Conservation (phyloP, 2,113 vertebrate species). For the Edolisoma coerulescens region DNA sequence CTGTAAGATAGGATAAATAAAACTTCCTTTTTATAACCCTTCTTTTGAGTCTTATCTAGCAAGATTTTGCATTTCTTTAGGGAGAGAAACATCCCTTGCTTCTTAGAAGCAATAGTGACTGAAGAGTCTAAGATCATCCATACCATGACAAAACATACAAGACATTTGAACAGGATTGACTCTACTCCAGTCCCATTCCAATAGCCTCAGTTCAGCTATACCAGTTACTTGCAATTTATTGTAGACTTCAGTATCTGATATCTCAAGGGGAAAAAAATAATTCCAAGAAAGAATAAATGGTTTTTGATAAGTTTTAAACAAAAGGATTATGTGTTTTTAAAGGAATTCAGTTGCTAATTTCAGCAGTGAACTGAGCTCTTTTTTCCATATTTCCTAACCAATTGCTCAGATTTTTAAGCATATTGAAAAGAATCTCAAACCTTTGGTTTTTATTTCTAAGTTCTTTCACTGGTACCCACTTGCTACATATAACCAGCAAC, state of each 20-base stretch:
- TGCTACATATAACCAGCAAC: background rate
- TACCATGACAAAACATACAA: background rate
- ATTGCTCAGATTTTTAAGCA: background rate
- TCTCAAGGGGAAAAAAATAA: background rate
- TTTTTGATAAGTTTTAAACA: background rate
- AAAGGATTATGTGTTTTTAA: background rate
- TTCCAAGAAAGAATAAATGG: background rate
- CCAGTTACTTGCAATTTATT: background rate
- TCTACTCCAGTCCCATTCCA: background rate
- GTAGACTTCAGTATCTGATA: background rate
- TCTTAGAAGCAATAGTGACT: background rate
- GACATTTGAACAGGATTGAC: background rate
- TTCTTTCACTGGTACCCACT: background rate
- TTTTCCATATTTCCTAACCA: background rate
- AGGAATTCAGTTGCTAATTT: background rate
- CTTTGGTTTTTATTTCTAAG: background rate
- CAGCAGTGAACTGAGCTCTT: background rate
- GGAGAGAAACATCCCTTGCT: background rate
- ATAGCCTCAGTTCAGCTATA: background rate
- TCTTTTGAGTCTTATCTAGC: background rate
- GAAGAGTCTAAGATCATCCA: background rate
- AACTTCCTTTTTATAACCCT: background rate
- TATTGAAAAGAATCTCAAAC: background rate
- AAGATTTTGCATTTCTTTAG: background rate
- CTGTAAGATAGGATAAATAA: slow-evolving; percentile 11